Conservation (phyloP, 2,113 vertebrate genomes). For the Lycaon pictus region DNA sequence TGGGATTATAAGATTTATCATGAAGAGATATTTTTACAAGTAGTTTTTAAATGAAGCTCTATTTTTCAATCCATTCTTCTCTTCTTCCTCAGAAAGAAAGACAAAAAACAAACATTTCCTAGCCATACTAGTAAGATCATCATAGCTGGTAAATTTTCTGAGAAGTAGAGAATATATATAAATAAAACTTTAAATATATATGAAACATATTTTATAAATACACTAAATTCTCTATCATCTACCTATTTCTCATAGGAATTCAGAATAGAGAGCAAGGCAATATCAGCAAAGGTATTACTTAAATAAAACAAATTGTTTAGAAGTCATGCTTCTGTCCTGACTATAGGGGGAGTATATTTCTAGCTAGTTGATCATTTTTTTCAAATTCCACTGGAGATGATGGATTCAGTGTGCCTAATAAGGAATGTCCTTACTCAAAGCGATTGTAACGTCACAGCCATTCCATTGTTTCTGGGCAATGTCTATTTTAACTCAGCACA, state of each 20-base stretch:
- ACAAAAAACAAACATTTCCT: neutral
- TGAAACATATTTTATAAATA: neutral
- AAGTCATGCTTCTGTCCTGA: neutral
- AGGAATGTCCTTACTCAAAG: neutral
- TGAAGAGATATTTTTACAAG: neutral
- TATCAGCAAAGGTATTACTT: neutral
- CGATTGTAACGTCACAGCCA: neutral
- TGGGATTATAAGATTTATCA: neutral
- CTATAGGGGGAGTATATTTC: neutral
- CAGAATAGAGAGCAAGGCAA: neutral
- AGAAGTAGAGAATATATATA: neutral
- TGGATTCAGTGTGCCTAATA: neutral
- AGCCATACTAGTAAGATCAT: neutral
- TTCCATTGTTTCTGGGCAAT: conserved; percentile 28
- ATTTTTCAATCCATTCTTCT: neutral
- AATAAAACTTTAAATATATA: neutral
- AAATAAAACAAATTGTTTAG: neutral
- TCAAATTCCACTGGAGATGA: neutral
- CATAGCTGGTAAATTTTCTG: neutral
- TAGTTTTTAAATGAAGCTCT: neutral
- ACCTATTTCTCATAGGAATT: neutral
- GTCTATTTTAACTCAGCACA: conserved; percentile 59
- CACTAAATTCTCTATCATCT: neutral
- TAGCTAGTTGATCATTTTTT: neutral
- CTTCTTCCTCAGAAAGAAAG: neutral